Conservation (phyloP, 2,888 invertebrate species). For the Apotomis capreana region DNA sequence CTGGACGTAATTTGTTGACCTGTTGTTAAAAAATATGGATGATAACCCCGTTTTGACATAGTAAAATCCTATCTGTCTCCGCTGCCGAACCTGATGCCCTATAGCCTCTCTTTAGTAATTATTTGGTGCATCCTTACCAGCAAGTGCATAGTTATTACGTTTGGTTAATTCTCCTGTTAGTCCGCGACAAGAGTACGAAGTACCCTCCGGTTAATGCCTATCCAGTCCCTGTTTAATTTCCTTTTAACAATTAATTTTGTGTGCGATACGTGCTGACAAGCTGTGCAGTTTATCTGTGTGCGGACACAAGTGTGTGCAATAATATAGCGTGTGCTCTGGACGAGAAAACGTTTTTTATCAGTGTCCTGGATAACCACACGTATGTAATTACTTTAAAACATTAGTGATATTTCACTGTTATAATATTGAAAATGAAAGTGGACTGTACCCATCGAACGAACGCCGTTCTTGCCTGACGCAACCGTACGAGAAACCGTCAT, state of each 20-base stretch:
- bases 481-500: no score
- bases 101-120: slow-evolving; percentile 59
- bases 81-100: slow-evolving; percentile 77
- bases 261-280: slow-evolving; percentile 80
- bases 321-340: slow-evolving; percentile 73
- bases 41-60: slow-evolving; percentile 65
- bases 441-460: no score
- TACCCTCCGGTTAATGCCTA: slow-evolving; percentile 55
- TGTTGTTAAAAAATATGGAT: slow-evolving; percentile 81
- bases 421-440: no score
- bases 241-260: slow-evolving; percentile 67
- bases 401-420: no score
- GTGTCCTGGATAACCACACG: slow-evolving; percentile 70
- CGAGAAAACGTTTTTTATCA: slow-evolving; percentile 65
- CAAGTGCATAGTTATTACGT: slow-evolving; percentile 78
- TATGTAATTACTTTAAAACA: neutral
- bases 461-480: no score
- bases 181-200: slow-evolving; percentile 55
- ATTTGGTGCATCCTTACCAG: slow-evolving; percentile 74
- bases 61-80: slow-evolving; percentile 73
- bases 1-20: slow-evolving; percentile 96
- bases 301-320: slow-evolving; percentile 78
- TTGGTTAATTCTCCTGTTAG: slow-evolving; percentile 70
- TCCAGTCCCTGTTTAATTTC: slow-evolving; percentile 53
- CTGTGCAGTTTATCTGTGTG: slow-evolving; percentile 80